Percentiles rank a stretch among this genome's conserved stretches.
phyloP scores from a whole-genome alignment of 2,888 invertebrate genomes.

The Drosophila affinis region DNA sequence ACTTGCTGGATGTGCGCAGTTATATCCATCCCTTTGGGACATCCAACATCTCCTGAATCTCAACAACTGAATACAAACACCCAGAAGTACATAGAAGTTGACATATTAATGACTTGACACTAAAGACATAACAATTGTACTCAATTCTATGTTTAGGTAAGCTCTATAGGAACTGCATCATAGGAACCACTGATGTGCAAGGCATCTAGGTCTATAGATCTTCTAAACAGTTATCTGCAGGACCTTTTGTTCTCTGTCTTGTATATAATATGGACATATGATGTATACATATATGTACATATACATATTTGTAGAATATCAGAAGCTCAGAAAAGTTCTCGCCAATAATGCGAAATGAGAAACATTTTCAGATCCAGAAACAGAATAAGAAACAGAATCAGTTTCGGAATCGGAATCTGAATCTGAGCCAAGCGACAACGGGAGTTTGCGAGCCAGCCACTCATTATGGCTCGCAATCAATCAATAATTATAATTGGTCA shows the following conservation, averaged over 20 bases:
- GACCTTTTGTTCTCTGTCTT: not conserved
- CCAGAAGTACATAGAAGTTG: no score
- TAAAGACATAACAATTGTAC: no score
- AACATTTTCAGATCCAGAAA: conserved; percentile 13
- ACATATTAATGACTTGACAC: no score
- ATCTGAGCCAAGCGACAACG: conserved; percentile 20
- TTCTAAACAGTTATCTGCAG: no score
- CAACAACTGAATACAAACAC: no score
- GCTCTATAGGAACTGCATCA: no score
- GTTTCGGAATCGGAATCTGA: conserved; percentile 16
- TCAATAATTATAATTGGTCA: conserved; percentile 65
- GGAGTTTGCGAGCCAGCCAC: conserved; percentile 34
- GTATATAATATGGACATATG: not conserved
- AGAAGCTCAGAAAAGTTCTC: conserved; percentile 17
- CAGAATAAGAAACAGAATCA: conserved; percentile 32
- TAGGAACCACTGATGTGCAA: no score
- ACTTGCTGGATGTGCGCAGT: conserved; percentile 88
- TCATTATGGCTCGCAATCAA: conserved; percentile 50
- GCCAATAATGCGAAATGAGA: conserved; percentile 48
- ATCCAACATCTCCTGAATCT: conserved; percentile 36
- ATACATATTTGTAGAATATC: not conserved
- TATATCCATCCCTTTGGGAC: conserved; percentile 88
- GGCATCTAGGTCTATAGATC: no score
- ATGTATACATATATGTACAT: no score
- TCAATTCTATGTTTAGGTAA: no score